A percentile compares a stretch with the other conserved stretches of the same genome.
Conservation (phyloP, 1,140 invertebrate species). For the Probaryconus sp. region DNA sequence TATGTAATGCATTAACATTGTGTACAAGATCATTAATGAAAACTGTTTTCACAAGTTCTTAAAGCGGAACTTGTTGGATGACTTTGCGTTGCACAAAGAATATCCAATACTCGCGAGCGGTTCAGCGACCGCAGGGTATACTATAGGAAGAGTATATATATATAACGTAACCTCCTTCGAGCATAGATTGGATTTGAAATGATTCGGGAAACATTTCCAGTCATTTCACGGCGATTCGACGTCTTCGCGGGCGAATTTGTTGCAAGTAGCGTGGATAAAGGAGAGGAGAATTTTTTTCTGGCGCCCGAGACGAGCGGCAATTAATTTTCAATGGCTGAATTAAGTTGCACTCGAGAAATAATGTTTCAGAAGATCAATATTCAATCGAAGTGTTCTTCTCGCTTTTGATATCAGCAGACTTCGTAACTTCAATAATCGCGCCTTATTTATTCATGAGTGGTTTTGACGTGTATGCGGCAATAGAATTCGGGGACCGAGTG, state of each 20-base stretch:
- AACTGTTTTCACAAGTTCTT: slow-evolving; percentile 1
- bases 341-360: not conserved
- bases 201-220: slow-evolving; percentile 13
- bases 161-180: slow-evolving; percentile 22
- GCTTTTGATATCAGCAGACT: slow-evolving; percentile 4
- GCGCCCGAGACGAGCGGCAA: no score
- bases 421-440: no score
- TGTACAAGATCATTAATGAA: no score
- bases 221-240: not conserved
- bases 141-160: slow-evolving; percentile 31
- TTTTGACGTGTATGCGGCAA: no score
- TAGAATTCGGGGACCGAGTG: no score
- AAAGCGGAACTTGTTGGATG: slow-evolving; percentile 14
- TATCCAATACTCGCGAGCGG: slow-evolving; percentile 24
- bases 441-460: no score
- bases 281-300: not conserved
- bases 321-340: no score
- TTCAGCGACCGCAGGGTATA: slow-evolving; percentile 25
- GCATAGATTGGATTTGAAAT: slow-evolving; percentile 17
- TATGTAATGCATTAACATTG: no score
- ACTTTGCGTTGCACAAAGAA: slow-evolving; percentile 22
- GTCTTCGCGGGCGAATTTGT: no score
- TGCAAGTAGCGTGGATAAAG: not conserved
- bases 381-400: slow-evolving; percentile 6
- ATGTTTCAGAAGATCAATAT: not conserved